Conservation (phyloP, 1,140 invertebrate genomes). For the Drosophila mayri region DNA sequence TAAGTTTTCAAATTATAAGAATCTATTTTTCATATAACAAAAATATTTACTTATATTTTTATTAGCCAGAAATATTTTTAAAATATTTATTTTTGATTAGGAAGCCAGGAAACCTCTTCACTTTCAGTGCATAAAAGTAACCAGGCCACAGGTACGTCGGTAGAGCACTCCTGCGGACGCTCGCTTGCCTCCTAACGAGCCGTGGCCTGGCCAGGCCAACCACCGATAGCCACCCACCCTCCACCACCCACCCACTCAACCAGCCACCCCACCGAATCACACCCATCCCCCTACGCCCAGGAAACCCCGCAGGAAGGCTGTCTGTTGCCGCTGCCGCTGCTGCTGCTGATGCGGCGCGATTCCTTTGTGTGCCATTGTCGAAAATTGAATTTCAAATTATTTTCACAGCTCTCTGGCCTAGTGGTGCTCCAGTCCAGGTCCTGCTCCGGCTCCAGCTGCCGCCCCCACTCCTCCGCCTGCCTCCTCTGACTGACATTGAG, state of each 20-base stretch:
- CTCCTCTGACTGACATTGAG: constrained; percentile 72
- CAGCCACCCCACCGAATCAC: constrained; percentile 22
- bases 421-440: constrained; percentile 33
- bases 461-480: neutral
- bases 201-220: constrained; percentile 27
- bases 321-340: constrained; percentile 36
- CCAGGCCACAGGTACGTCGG: constrained; percentile 38
- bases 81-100: too few relatives aligned
- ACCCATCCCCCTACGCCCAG: constrained; percentile 19
- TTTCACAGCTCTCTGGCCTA: constrained; percentile 76
- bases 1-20: neutral
- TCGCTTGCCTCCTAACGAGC: constrained; percentile 53
- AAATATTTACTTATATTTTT: neutral
- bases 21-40: too few relatives aligned
- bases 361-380: constrained; percentile 83
- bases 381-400: constrained; percentile 84
- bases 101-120: too few relatives aligned
- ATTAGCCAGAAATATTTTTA: rapidly evolving
- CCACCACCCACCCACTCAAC: neutral
- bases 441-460: neutral
- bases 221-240: constrained; percentile 2
- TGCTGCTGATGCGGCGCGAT: constrained; percentile 59
- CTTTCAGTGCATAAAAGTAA: constrained; percentile 20
- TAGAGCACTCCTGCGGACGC: constrained; percentile 17
- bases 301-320: constrained; percentile 19